A percentile compares a stretch with the other conserved stretches of the same genome.
phyloP scores from a whole-genome alignment of 2,113 vertebrate species.

The Festucalex cinctus region DNA sequence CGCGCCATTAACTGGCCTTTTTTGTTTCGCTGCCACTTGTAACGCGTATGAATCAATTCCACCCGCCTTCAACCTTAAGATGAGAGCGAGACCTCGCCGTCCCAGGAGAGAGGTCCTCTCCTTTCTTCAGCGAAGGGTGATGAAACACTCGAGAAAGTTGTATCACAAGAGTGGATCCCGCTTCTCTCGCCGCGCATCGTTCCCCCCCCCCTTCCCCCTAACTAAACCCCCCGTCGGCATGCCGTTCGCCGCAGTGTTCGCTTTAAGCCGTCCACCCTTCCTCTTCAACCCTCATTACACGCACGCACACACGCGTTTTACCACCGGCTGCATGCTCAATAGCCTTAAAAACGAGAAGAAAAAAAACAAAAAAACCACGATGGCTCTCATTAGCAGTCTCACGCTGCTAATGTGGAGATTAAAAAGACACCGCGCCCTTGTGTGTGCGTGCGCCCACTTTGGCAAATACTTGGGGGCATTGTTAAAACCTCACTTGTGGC shows the following conservation, averaged over 20 bases:
- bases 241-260: constrained; percentile 24
- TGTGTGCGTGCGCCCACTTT: constrained; percentile 3
- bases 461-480: neutral
- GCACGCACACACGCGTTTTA: constrained; percentile 4
- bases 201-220: too few relatives aligned
- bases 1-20: constrained; percentile 46
- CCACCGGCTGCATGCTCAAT: constrained; percentile 20
- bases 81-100: constrained; percentile 47
- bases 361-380: neutral
- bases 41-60: constrained; percentile 54
- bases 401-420: constrained; percentile 44
- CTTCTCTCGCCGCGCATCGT: constrained; percentile 21
- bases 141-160: constrained; percentile 57
- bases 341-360: constrained; percentile 21
- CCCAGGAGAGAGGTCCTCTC: constrained; percentile 35
- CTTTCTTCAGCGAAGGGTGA: constrained; percentile 36
- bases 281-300: constrained; percentile 29
- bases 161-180: constrained; percentile 19
- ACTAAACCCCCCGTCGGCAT: constrained; percentile 25
- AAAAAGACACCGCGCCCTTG: constrained; percentile 43
- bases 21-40: constrained; percentile 42
- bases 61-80: constrained; percentile 46
- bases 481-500: neutral
- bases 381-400: constrained; percentile 56
- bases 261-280: constrained; percentile 41